Evolutionary conservation across 2,797 vertebrate species (phyloP), one percentile per base, ranked within the genome.

Genomic region (Leptatherina wallacei): DNA sequence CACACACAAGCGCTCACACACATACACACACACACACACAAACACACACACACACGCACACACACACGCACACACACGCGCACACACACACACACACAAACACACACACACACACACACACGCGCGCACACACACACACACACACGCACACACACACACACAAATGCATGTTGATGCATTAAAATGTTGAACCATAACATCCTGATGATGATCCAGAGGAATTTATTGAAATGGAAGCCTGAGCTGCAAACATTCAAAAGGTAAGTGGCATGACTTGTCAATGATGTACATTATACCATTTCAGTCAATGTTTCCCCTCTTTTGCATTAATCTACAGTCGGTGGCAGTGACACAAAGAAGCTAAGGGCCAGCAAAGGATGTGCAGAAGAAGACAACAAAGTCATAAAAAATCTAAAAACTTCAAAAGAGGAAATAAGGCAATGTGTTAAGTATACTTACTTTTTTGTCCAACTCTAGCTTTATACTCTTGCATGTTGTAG

Each of bases 131-230:
- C n/a, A n/a, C n/a, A n/a, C n/a, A n/a, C n/a, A n/a, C n/a, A n/a
- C n/a, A n/a, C n/a, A n/a, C n/a, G n/a, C n/a, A n/a, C n/a, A n/a
- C n/a, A n/a, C n/a, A n/a, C n/a, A n/a, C n/a, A n/a, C n/a, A n/a
- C n/a, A n/a, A n/a, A n/a, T 64, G 30, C 11, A 40, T 63, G 35
- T 16, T 63, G 54, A 30, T 51, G 30, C 51, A 63, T 9, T 22
- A 3, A 74, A 71, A 42, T 8, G 14, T 59, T n/a, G n/a, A n/a
- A n/a, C n/a, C n/a, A n/a, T n/a, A n/a, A n/a, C n/a, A 78, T 72
- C 69, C 40, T 76, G 80, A 87, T 74, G 83, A 81, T 77, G 78
- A 74, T 83, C 86, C 77, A 61, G 62, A 71, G 40, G 75, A 77
- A 71, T 81, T 70, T 58, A 68, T 20, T 81, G 70, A 79, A 85